Evolutionary conservation across 2,888 invertebrate genomes (phyloP).

Genomic region (Agrotis exclamationis): DNA sequence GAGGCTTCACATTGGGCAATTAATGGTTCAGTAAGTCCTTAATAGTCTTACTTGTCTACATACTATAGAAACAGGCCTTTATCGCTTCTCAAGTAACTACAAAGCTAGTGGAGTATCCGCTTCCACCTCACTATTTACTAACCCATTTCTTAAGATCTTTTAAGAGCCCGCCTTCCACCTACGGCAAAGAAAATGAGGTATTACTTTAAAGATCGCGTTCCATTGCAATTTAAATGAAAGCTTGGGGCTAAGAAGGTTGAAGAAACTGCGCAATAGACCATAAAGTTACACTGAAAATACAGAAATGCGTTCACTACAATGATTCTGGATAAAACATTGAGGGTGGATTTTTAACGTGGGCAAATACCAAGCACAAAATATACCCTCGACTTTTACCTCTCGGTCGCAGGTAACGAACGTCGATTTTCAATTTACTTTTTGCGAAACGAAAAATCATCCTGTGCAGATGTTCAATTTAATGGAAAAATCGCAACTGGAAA

Average conservation of each 20-base stretch:
- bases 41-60: not conserved
- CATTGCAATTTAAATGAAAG: constrained; percentile 39
- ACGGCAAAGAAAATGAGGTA: constrained; percentile 34
- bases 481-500: constrained; percentile 22
- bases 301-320: constrained; percentile 3
- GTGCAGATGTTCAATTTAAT: constrained; percentile 34
- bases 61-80: constrained; percentile 28
- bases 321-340: constrained; percentile 29
- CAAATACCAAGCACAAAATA: constrained; percentile 34
- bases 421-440: constrained; percentile 53
- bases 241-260: constrained; percentile 5
- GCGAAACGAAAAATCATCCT: constrained; percentile 43
- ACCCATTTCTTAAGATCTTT: constrained; percentile 62
- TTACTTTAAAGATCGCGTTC: constrained; percentile 27
- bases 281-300: constrained; percentile 23
- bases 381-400: constrained; percentile 22
- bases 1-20: constrained; percentile 8
- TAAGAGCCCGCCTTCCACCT: constrained; percentile 32
- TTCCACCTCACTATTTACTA: constrained; percentile 54
- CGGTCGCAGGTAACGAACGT: constrained; percentile 44
- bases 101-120: constrained; percentile 35
- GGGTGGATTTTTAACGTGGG: constrained; percentile 17
- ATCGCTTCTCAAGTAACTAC: constrained; percentile 43
- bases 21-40: not conserved
- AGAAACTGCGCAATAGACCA: constrained; percentile 26